Evolutionary conservation across 2,797 vertebrate species (phyloP).

Genomic region (Cottoperca gobio): DNA sequence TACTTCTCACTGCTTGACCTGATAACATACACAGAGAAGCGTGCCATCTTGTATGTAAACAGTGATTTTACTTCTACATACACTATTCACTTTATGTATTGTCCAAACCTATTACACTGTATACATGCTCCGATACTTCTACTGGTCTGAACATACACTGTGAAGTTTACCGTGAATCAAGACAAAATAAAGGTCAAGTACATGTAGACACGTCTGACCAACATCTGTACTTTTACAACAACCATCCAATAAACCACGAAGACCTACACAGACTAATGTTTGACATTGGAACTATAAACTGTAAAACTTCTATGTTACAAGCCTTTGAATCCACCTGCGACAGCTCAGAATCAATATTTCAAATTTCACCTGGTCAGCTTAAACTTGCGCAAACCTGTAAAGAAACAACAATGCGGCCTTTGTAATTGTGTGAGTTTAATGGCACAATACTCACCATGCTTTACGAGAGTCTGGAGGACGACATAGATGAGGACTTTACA

Average conservation of each 20-base stretch:
- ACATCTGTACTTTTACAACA: not conserved
- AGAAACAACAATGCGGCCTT: conserved; percentile 29
- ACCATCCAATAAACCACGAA: not conserved
- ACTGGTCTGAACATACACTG: not conserved
- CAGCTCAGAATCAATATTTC: not conserved
- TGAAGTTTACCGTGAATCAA: not conserved
- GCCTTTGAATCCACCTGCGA: not conserved
- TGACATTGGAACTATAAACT: not conserved
- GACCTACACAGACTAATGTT: not conserved
- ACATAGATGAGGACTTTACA: conserved; percentile 84
- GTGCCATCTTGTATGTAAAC: not conserved
- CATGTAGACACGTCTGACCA: not conserved
- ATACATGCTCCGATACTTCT: not conserved
- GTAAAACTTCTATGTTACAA: not conserved
- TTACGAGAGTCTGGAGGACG: conserved; percentile 76
- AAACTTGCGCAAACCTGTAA: conserved; percentile 1
- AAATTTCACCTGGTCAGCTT: conserved; percentile 9
- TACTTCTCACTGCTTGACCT: not conserved
- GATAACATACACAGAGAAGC: not conserved
- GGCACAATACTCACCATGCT: conserved; percentile 80
- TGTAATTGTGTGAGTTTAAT: conserved; percentile 17
- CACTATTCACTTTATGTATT: not conserved
- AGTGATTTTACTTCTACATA: not conserved
- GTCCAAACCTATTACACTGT: not conserved
- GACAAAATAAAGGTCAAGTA: conserved; percentile 8